phyloP scores from a whole-genome alignment of 2,888 invertebrate genomes.

The Monoplex corrugatus region DNA sequence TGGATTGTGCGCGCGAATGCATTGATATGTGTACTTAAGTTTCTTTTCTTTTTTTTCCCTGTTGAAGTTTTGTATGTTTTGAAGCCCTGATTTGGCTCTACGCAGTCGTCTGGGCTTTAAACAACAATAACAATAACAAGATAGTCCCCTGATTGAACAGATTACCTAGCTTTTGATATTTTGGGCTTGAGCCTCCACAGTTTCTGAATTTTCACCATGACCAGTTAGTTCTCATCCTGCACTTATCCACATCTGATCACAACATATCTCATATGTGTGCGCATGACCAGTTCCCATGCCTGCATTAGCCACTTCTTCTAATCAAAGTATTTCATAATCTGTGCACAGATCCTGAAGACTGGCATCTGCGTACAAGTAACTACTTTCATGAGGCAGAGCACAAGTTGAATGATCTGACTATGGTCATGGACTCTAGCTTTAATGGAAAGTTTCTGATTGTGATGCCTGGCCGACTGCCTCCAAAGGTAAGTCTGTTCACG shows the following conservation, averaged over 20 bases:
- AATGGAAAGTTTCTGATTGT: constrained; percentile 75
- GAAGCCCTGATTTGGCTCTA: not conserved
- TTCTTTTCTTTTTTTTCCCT: not conserved
- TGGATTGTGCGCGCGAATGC: no score
- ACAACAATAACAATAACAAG: no score
- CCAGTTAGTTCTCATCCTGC: no score
- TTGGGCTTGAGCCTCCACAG: no score
- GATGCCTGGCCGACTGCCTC: constrained; percentile 74
- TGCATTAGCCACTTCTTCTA: no score
- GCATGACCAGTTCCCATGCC: no score
- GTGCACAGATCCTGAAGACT: constrained; percentile 57
- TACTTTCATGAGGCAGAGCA: constrained; percentile 78
- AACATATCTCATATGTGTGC: no score
- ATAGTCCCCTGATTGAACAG: no score
- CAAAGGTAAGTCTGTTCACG: constrained; percentile 72
- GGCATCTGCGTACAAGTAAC: constrained; percentile 78
- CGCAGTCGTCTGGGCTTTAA: no score
- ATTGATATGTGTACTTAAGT: not conserved
- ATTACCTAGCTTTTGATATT: no score
- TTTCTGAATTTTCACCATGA: no score
- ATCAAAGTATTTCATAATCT: not conserved
- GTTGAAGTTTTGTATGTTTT: not conserved
- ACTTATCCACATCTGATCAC: no score
- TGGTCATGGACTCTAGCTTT: constrained; percentile 68
- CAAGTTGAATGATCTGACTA: constrained; percentile 74